These are phyloP conservation scores for Antrozous pallidus DNA, from an alignment of 2,797 vertebrate genomes.

Conservation along the genomic window DNA sequence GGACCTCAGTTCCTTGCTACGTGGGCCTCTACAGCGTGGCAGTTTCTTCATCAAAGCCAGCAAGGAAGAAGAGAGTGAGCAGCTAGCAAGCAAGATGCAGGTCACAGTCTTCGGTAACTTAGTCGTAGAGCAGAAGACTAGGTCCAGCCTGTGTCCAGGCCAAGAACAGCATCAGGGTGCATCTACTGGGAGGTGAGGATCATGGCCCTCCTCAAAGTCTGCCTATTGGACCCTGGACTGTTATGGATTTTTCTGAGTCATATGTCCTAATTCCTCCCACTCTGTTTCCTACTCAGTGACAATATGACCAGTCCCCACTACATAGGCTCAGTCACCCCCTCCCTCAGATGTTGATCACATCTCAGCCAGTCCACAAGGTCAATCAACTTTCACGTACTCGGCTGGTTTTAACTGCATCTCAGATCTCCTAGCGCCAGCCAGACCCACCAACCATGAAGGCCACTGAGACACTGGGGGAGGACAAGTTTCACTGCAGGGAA, in stretches of 20 bases:
- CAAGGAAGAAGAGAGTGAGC: background rate
- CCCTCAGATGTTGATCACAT: background rate
- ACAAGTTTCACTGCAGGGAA: background rate
- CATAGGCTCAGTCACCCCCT: fast-evolving
- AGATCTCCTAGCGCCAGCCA: background rate
- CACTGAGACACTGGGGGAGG: background rate
- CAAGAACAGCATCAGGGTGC: background rate
- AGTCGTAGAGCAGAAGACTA: background rate
- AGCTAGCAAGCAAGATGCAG: background rate
- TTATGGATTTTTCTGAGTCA: background rate
- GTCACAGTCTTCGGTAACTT: background rate
- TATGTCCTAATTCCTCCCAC: background rate
- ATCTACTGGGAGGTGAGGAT: background rate
- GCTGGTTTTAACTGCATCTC: background rate
- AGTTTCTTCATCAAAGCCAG: background rate
- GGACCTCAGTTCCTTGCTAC: background rate
- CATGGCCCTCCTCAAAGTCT: background rate
- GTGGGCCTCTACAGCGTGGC: background rate
- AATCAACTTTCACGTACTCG: background rate
- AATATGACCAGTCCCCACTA: background rate
- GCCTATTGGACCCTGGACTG: no score
- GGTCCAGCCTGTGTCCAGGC: background rate
- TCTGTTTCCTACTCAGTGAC: background rate
- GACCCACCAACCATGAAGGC: background rate
- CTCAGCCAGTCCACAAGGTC: background rate